These are phyloP conservation scores for Gandaritis pyraliata DNA, from an alignment of 2,888 invertebrate species.

Conservation along the genomic window DNA sequence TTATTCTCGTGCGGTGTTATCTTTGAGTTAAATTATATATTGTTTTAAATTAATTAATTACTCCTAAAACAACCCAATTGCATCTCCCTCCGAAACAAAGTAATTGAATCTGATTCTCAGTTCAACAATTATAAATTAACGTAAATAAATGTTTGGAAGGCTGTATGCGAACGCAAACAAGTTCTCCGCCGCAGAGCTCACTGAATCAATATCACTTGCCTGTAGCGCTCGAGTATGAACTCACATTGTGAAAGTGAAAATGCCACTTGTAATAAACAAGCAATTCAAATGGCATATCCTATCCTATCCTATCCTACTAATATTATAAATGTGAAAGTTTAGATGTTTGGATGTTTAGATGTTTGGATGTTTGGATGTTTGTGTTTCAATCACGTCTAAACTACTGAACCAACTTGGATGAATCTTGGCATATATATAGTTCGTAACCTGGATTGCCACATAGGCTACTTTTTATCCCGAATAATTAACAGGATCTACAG, in stretches of 20 bases:
- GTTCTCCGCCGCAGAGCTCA: constrained; percentile 37
- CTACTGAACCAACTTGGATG: too few relatives aligned
- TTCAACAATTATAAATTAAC: constrained; percentile 36
- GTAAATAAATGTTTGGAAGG: constrained; percentile 35
- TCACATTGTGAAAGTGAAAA: background rate
- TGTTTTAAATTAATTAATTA: constrained; percentile 5
- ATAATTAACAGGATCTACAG: too few relatives aligned
- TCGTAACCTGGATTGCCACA: too few relatives aligned
- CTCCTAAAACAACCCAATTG: constrained; percentile 18
- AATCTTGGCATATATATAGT: too few relatives aligned
- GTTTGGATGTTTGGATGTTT: too few relatives aligned
- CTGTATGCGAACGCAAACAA: constrained; percentile 37
- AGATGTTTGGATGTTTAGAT: too few relatives aligned
- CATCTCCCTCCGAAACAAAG: constrained; percentile 28
- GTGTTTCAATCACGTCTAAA: too few relatives aligned
- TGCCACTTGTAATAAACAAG: too few relatives aligned
- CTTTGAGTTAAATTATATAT: background rate
- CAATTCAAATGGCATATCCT: background rate
- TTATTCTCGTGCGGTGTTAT: too few relatives aligned
- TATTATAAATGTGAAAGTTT: too few relatives aligned
- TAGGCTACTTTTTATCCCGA: too few relatives aligned
- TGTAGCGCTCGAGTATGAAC: constrained; percentile 12
- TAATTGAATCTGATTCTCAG: constrained; percentile 36
- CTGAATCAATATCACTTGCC: constrained; percentile 9
- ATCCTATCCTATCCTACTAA: too few relatives aligned